Evolutionary conservation across 2,888 invertebrate species (phyloP), one percentile per base, ranked within the genome.

Genomic region (Zygothrica quintamaculata): DNA sequence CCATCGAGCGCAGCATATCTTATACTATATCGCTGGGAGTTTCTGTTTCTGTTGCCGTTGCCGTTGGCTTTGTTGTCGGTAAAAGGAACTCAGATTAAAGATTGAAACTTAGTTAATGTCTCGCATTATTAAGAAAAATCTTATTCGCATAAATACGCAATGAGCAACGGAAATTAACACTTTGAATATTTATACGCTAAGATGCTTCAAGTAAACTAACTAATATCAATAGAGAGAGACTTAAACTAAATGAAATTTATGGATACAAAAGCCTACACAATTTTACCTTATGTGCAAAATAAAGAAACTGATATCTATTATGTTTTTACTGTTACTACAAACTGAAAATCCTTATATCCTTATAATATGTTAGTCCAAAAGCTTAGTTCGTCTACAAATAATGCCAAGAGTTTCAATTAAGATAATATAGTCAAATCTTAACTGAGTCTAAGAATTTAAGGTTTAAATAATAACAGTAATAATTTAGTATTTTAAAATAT

Each of bases 41-140:
- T 34, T 13, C n/a, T 37, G 48, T 13, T 8, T 18, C 34, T 26
- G 36, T 15, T 13, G 16, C 36, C 48, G 48, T 36, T 7, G 31
- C n/a, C 31, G 33, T 31, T 46, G 42, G 44, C 51, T 42, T 70
- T 67, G 74, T 77, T 62, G 64, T 43, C 67, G 68, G 65, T 57
- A 71, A 67, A 48, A 72, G 74, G 77, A 82, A 80, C 84, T 87
- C 80, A 87, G 88, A 87, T 87, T 87, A 84, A 84, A 86, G 86
- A 86, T 87, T 86, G 84, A 80, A 87, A 87, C 86, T 87, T 86
- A 77, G 84, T 82, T 87, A 84, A 82, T 87, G 87, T 76, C 65
- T 73, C 72, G 86, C 82, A 76, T 84, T 87, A 82, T 80, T 80
- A 87, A 75, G 80, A 86, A 66, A 65, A 72, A 78, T 77, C 75